These are phyloP conservation scores for Kobus ellipsiprymnus DNA, from an alignment of 2,113 vertebrate genomes.

Conservation along the genomic window DNA sequence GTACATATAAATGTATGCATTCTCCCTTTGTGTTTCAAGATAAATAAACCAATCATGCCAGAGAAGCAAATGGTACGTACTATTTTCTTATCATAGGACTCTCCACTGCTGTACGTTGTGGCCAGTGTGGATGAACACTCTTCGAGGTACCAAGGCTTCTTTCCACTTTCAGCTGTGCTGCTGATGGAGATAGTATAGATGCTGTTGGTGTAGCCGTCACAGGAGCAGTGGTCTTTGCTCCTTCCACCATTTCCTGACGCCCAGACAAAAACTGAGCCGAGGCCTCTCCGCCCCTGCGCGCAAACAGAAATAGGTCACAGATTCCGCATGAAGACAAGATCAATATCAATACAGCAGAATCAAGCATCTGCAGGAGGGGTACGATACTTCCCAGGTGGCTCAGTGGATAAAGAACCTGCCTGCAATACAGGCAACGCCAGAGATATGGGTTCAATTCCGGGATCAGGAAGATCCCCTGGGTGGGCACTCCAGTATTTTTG, in stretches of 20 bases:
- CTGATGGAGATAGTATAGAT: constrained; percentile 99
- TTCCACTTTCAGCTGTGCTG: constrained; percentile 97
- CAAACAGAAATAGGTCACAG: constrained; percentile 51
- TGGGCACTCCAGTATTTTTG: background rate
- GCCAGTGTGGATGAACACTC: constrained; percentile 97
- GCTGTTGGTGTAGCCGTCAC: constrained; percentile 98
- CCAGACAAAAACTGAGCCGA: constrained; percentile 98
- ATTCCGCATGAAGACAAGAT: background rate
- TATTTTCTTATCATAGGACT: constrained; percentile 98
- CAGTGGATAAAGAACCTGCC: background rate
- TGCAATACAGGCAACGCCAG: background rate
- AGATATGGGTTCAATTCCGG: background rate
- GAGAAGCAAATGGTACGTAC: constrained; percentile 78
- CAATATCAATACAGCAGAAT: background rate
- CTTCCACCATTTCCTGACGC: constrained; percentile 97
- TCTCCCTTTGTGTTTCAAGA: background rate
- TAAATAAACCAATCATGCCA: background rate
- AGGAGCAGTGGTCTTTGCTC: constrained; percentile 98
- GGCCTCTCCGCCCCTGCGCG: constrained; percentile 92
- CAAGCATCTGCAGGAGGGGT: background rate
- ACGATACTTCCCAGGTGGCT: background rate
- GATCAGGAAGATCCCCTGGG: background rate
- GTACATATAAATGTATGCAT: background rate
- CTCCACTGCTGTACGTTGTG: constrained; percentile 98
- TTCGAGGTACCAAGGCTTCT: constrained; percentile 98